Percentiles rank a stretch among this genome's conserved stretches.
These are phyloP conservation scores for Allophyes oxyacanthae DNA, from an alignment of 2,888 invertebrate genomes.

Conservation along the genomic window DNA sequence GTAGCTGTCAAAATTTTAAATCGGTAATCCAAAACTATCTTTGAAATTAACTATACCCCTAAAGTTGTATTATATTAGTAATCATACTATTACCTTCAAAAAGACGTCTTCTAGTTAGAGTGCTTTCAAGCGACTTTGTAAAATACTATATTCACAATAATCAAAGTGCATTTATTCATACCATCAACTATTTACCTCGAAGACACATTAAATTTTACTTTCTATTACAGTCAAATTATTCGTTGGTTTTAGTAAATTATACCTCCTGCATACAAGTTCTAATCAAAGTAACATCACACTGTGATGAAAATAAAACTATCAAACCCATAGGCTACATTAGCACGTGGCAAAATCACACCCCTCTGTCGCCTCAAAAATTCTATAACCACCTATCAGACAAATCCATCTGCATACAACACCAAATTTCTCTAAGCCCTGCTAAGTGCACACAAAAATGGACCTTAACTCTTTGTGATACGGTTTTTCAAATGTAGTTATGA, in stretches of 20 bases:
- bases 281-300: slow-evolving; percentile 39
- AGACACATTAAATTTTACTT: no score
- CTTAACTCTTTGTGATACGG: slow-evolving; percentile 46
- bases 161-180: no score
- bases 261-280: slow-evolving; percentile 14
- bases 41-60: no score
- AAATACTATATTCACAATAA: no score
- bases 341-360: slow-evolving; percentile 80
- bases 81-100: no score
- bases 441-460: slow-evolving; percentile 45
- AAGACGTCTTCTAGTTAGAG: no score
- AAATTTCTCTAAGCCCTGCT: slow-evolving; percentile 23
- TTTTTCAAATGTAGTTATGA: slow-evolving; percentile 27
- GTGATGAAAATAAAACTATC: slow-evolving; percentile 51
- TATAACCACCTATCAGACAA: slow-evolving; percentile 82
- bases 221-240: no score
- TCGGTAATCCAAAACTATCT: no score
- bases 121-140: no score
- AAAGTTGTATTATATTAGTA: no score
- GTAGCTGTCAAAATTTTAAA: no score
- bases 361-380: slow-evolving; percentile 83
- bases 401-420: slow-evolving; percentile 71
- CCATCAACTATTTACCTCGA: no score
- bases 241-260: neutral
- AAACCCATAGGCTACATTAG: slow-evolving; percentile 71